These are phyloP conservation scores for Lepas anatifera DNA, from an alignment of 2,888 invertebrate species.

Conservation along the genomic window DNA sequence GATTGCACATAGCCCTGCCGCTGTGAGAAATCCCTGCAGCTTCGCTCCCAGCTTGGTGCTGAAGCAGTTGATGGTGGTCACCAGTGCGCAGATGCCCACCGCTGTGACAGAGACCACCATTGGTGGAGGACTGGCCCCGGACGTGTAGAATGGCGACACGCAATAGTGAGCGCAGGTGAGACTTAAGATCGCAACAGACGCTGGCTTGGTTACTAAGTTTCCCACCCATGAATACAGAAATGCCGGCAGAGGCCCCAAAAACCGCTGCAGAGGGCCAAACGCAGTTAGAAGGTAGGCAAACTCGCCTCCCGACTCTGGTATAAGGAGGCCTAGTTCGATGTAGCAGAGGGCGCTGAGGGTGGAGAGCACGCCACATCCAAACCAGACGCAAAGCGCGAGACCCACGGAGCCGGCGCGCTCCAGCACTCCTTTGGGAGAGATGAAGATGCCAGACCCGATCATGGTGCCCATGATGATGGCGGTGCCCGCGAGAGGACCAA, in stretches of 20 bases:
- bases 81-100: slow-evolving; percentile 31
- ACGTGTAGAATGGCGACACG: slow-evolving; percentile 15
- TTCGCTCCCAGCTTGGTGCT: slow-evolving; percentile 89
- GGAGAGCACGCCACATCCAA: slow-evolving; percentile 61
- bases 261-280: slow-evolving; percentile 45
- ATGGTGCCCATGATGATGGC: slow-evolving; percentile 74
- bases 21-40: slow-evolving; percentile 89
- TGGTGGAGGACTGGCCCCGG: no score
- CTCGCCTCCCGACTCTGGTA: slow-evolving; percentile 71
- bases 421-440: slow-evolving; percentile 66
- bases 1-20: slow-evolving; percentile 82
- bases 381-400: slow-evolving; percentile 64
- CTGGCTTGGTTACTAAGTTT: slow-evolving; percentile 57
- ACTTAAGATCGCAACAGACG: slow-evolving; percentile 62
- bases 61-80: slow-evolving; percentile 86
- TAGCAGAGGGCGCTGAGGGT: slow-evolving; percentile 64
- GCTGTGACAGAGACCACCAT: no score
- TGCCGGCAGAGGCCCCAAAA: no score
- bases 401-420: slow-evolving; percentile 65
- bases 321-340: no score
- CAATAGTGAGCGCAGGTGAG: slow-evolving; percentile 64
- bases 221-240: slow-evolving; percentile 67
- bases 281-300: slow-evolving; percentile 66
- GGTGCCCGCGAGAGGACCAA: slow-evolving; percentile 67
- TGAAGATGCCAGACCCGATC: slow-evolving; percentile 81